Base-by-base conservation (phyloP, 1,140 invertebrate species). In the Octopus sinensis region DNA sequence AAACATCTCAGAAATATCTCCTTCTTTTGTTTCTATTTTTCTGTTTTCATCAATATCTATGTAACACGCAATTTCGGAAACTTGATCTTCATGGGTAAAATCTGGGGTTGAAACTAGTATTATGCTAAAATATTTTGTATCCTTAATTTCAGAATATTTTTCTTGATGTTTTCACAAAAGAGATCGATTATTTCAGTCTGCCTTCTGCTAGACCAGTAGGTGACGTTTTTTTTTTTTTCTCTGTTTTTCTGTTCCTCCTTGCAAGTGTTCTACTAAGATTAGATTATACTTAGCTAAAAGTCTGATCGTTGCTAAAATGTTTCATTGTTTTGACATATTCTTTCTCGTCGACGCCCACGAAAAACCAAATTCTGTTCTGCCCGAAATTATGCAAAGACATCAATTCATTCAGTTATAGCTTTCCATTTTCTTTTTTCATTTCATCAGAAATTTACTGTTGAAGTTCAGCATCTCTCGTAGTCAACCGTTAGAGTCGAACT, bases 71-170 rank as follows among this genome's bases (percentile, higher is more conserved):
- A 68, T 68, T 68, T 68, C 62, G 62, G 62, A 68, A 68, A 68
- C 62, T n/a, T 68, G 62, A 68, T 68, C 62, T 68, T 68, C 3
- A 68, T 68, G 62, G 62, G 62, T n/a, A 68, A 68, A 13, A 68
- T 68, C 62, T 68, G 62, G 12, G n/a, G 62, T 68, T 68, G 62
- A 68, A 68, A 2, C 62, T n/a, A 68, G 62, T n/a, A 68, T 68
- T 68, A 68, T 68, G 62, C 62, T 68, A 68, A 68, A 68, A 68
- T 68, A 68, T 68, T 68, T 68, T 68, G 62, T n/a, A 43, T 68
- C 62, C 62, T 68, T 68, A 68, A 68, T 68, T 68, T 68, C 62
- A n/a, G 62, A 68, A 68, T 68, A 13, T 68, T 68, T 68, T 68
- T 68, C 62, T 68, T 68, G 62, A 68, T n/a, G n/a, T 12, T 68